Evolutionary conservation across 2,888 invertebrate species (phyloP), one percentile per base, ranked within the genome.

Genomic region (Leistus spinibarbis): DNA sequence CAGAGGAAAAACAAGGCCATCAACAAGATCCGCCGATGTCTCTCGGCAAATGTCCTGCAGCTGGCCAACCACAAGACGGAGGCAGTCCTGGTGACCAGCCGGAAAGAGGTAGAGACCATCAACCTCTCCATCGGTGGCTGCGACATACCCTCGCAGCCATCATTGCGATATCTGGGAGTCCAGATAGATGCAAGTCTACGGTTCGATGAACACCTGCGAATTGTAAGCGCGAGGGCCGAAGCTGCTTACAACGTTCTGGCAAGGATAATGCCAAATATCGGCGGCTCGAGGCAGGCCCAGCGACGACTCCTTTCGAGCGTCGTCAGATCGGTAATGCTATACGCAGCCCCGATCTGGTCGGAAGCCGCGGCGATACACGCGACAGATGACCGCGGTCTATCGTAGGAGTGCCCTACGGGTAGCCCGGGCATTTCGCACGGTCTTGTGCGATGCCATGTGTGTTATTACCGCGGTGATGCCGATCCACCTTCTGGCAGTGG

Each of bases 11-110:
- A 56, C 9, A 5, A 24, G 24, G 24, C 7, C 7, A 7, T 24
- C 24, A 7, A 3, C 7, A 40, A 0, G 4, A 70, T 77, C 0
- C 17, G 56, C 1, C 5, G 23, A 3, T 75, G 76, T 66, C 72
- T 77, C 53, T 2, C 54, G 2, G 7, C 27, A 7, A 73, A 72
- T 19, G 77, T 73, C 0, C 76, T 79, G 40, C n/a, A 76, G 53
- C 72, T 79, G 0, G 79, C 78, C 0, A 40, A 76, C 2, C 77
- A 79, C 10, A 77, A 79, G 60, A 80, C 78, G 0, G 78, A 77
- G 23, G 79, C 74, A n/a, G 65, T 78, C 0, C 77, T 78, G 0
- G 40, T 78, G 17, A 76, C 76, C 0, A 74, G 77, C 57, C 60
- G 78, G 17, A 78, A 76, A 65, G 22, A 17, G 20, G 62, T 27